These are phyloP conservation scores for Syrphus vitripennis DNA, from an alignment of 2,888 invertebrate genomes.

Conservation along the genomic window DNA sequence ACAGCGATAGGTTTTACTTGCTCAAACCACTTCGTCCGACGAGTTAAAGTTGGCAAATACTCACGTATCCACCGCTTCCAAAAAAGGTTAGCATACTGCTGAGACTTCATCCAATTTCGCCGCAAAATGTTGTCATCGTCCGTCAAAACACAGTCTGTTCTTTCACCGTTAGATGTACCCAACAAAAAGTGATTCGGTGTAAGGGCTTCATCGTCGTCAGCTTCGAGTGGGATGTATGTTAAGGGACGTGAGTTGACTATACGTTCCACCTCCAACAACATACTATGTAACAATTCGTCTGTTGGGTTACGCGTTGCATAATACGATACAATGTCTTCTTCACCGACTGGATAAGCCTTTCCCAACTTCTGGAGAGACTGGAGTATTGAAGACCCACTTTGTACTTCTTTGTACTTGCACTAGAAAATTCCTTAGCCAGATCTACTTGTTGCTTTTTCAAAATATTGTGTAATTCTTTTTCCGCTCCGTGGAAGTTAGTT, in stretches of 20 bases:
- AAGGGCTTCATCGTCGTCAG: constrained; percentile 50
- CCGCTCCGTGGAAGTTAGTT: constrained; percentile 24
- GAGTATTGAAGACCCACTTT: constrained; percentile 47
- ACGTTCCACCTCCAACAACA: constrained; percentile 34
- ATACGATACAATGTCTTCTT: constrained; percentile 49
- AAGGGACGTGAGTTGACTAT: constrained; percentile 69
- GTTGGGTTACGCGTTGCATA: constrained; percentile 53
- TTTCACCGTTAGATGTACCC: constrained; percentile 14
- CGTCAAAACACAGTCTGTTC: background rate
- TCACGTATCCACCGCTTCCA: background rate
- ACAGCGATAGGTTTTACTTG: background rate
- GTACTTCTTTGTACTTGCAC: background rate
- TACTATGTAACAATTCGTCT: constrained; percentile 60
- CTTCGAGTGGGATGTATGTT: constrained; percentile 7
- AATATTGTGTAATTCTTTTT: background rate
- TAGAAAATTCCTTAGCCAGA: constrained; percentile 46
- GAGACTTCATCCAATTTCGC: background rate
- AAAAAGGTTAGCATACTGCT: background rate
- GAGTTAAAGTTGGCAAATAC: background rate
- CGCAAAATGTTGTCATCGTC: background rate
- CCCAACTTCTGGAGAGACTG: constrained; percentile 71
- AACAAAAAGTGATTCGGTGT: constrained; percentile 72
- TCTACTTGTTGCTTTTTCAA: constrained; percentile 19
- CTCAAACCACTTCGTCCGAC: background rate
- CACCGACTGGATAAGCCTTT: constrained; percentile 35